Evolutionary conservation across 2,888 invertebrate genomes (phyloP).

Genomic region (Drosophila koepferae): DNA sequence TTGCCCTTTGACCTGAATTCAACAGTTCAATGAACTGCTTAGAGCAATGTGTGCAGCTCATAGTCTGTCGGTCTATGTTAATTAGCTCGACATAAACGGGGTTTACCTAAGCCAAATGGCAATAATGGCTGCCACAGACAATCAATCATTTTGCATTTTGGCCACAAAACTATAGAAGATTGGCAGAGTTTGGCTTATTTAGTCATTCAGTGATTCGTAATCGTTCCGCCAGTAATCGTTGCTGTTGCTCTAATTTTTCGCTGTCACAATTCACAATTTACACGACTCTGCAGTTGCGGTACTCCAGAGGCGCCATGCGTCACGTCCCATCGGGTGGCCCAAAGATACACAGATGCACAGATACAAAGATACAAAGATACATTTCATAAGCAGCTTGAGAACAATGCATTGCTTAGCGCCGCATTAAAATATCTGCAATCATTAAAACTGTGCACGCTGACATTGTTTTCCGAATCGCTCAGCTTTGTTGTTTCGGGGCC

Average conservation of each 20-base stretch:
- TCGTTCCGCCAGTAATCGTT: constrained; percentile 10
- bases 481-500: constrained; percentile 70
- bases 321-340: constrained; percentile 4
- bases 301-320: constrained; percentile 21
- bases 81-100: constrained; percentile 63
- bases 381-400: constrained; percentile 61
- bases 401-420: constrained; percentile 74
- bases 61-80: constrained; percentile 62
- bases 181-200: constrained; percentile 16
- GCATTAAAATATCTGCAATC: constrained; percentile 83
- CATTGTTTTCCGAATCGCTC: constrained; percentile 69
- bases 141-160: constrained; percentile 76
- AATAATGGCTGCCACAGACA: constrained; percentile 72
- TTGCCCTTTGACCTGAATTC: constrained; percentile 23
- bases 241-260: constrained; percentile 17
- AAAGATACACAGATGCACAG: constrained; percentile 10
- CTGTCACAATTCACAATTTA: constrained; percentile 3
- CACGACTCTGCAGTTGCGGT: constrained; percentile 32
- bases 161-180: constrained; percentile 35
- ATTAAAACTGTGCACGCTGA: constrained; percentile 80
- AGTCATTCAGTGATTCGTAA: background rate
- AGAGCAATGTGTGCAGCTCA: constrained; percentile 20
- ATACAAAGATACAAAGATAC: constrained; percentile 37
- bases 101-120: constrained; percentile 46
- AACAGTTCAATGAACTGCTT: constrained; percentile 51